phyloP scores from a whole-genome alignment of 2,888 invertebrate species.

The Scotopteryx bipunctaria region DNA sequence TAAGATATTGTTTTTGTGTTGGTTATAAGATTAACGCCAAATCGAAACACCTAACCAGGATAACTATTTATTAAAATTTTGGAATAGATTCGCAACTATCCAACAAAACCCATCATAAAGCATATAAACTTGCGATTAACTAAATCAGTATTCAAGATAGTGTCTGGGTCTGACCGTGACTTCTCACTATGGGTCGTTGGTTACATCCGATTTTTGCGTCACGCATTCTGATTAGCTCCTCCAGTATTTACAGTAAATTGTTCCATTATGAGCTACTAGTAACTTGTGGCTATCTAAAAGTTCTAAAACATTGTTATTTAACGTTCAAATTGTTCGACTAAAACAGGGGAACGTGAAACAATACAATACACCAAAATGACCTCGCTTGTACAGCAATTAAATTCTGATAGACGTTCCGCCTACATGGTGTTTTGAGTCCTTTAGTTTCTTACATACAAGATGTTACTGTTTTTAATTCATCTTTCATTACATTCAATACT shows the following conservation, averaged over 20 bases:
- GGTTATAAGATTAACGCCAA: no score
- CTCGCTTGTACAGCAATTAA: neutral
- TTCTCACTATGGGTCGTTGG: conserved; percentile 27
- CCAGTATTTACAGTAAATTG: conserved; percentile 9
- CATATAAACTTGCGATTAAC: neutral
- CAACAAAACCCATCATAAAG: neutral
- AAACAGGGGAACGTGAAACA: neutral
- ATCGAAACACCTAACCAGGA: no score
- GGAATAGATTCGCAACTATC: neutral
- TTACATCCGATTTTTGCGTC: conserved; percentile 35
- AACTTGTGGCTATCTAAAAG: neutral
- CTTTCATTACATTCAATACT: neutral
- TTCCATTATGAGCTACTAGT: neutral
- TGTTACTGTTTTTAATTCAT: neutral
- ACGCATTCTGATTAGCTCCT: conserved; percentile 38
- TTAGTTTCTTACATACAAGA: neutral
- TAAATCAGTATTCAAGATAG: conserved; percentile 29
- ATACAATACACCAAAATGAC: neutral
- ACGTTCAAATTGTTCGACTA: neutral
- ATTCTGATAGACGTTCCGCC: neutral
- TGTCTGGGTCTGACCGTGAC: conserved; percentile 28
- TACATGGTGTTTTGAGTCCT: neutral
- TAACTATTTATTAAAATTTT: no score
- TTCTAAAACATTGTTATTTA: neutral
- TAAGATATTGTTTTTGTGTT: neutral